These are phyloP conservation scores for Pantherophis guttatus DNA, from an alignment of 2,113 vertebrate genomes.

Conservation along the genomic window DNA sequence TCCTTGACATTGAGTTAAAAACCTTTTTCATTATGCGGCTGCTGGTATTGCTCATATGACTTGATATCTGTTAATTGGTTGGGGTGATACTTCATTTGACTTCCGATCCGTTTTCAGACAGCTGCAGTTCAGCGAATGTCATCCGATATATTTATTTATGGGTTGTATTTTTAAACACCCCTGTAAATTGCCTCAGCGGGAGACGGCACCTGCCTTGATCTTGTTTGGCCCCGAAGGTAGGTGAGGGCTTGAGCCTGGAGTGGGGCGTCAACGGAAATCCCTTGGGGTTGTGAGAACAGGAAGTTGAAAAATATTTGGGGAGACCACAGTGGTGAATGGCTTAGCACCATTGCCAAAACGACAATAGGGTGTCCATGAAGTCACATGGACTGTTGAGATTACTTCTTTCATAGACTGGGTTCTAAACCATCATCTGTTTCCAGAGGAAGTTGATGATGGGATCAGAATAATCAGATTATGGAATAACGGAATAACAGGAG, in stretches of 20 bases:
- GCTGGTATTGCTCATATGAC: background rate
- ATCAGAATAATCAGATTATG: background rate
- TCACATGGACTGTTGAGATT: background rate
- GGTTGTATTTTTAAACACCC: background rate
- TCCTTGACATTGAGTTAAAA: background rate
- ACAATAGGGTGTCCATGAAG: background rate
- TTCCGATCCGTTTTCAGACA: background rate
- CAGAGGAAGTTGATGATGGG: background rate
- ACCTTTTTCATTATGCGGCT: background rate
- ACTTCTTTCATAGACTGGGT: background rate
- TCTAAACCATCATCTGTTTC: background rate
- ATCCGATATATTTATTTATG: background rate
- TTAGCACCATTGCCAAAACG: background rate
- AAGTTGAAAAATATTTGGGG: background rate
- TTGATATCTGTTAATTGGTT: background rate
- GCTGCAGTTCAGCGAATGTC: background rate
- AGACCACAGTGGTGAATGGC: fast-evolving
- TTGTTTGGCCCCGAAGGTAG: background rate
- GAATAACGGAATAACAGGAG: no score
- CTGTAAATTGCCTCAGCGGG: background rate
- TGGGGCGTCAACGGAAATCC: background rate
- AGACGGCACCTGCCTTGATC: background rate
- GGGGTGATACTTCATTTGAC: background rate
- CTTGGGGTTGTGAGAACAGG: background rate
- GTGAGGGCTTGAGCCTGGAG: background rate